These are phyloP conservation scores for Atherinomorus stipes DNA, from an alignment of 2,113 vertebrate genomes.

Conservation along the genomic window DNA sequence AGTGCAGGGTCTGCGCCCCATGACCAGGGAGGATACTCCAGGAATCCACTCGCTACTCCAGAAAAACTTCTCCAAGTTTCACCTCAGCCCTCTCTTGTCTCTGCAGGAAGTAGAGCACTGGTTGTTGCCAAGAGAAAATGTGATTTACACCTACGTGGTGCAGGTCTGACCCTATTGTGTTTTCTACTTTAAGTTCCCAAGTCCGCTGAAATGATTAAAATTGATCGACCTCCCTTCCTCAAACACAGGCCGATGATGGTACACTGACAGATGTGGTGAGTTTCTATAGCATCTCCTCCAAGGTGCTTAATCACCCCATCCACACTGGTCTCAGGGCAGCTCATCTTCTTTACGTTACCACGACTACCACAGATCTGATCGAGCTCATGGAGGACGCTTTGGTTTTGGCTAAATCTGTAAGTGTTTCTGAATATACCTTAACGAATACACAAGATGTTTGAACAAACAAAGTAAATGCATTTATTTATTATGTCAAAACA, in stretches of 20 bases:
- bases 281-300: constrained; percentile 89
- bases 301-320: constrained; percentile 91
- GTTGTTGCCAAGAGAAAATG: constrained; percentile 90
- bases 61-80: constrained; percentile 86
- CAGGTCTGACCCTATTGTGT: constrained; percentile 84
- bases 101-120: constrained; percentile 92
- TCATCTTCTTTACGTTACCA: constrained; percentile 88
- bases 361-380: constrained; percentile 85
- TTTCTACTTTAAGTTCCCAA: background rate
- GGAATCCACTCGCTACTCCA: constrained; percentile 85
- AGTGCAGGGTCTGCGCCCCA: constrained; percentile 86
- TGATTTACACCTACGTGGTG: constrained; percentile 94
- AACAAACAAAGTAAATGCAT: background rate
- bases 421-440: constrained; percentile 44
- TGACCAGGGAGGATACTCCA: constrained; percentile 86
- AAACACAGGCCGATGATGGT: constrained; percentile 81
- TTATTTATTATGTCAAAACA: background rate
- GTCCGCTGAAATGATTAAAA: background rate
- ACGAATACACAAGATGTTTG: background rate
- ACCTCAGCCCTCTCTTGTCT: constrained; percentile 87
- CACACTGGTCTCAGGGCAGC: constrained; percentile 92
- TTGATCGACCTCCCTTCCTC: background rate
- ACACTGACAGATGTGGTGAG: constrained; percentile 92
- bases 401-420: constrained; percentile 93
- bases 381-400: constrained; percentile 92